Base-by-base conservation (phyloP, 2,113 vertebrate genomes). In the Sinocyclocheilus grahami region DNA sequence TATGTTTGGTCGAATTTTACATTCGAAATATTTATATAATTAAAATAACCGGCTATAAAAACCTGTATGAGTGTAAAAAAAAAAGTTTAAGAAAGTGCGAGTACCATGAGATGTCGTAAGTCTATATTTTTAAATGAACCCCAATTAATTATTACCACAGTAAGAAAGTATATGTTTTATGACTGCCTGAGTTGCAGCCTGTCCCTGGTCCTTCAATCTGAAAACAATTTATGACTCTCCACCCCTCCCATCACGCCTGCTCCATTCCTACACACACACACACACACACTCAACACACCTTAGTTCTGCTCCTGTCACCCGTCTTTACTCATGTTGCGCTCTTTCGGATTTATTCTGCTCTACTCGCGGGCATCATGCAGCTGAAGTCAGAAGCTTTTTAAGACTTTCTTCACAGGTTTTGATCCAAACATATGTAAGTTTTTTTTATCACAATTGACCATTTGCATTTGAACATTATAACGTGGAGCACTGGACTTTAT, bases 361-460 rank as follows among this genome's bases (percentile, higher is more conserved):
- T 46, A 14, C 6, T 12, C n/a, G 24, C 78, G 39, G 58, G 46
- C 14, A 81, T 60, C 53, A 58, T 65, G 78, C 60, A 65, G 60
- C n/a, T 27, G 37, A 65, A 81, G n/a, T 48, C 22, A 30, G 55
- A 80, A 46, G 78, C 10, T 48, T 39, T 79, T 14, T 13, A 20
- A 60, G 58, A 81, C 37, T 65, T 65, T 81, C 39, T 81, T 81
- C n/a, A 65, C 8, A 48, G 39, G n/a, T 65, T 48, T 39, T 80
- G 33, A 9, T 42, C 39, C 37, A 81, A 48, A 65, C 14, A 65
- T 42, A 42, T 11, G 79, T 81, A 81, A 81, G 79, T 81, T 81
- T 46, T 8, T 53, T 18, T 20, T 22, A 46, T 63, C 8, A 16
- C 22, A 65, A 46, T 14, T 42, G 6, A 27, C 6, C 3, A 6